Evolutionary conservation across 2,797 vertebrate genomes (phyloP).

Genomic region (Heterohyrax brucei): DNA sequence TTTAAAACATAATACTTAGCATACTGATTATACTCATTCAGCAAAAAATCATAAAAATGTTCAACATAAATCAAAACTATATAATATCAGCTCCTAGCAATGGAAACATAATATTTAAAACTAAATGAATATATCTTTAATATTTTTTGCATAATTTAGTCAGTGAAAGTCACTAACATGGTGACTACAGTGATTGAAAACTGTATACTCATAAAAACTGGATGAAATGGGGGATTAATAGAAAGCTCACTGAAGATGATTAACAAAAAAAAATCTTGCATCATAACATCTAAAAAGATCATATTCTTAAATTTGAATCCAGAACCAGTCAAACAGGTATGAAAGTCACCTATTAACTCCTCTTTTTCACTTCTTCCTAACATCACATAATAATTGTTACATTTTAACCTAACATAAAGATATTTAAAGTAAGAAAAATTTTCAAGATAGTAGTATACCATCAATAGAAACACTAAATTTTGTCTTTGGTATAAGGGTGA

Average conservation of each 20-base stretch:
- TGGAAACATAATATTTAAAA: constrained; percentile 82
- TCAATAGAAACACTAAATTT: constrained; percentile 52
- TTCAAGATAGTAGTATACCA: not conserved
- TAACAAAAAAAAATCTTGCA: constrained; percentile 1
- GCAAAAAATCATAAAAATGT: constrained; percentile 78
- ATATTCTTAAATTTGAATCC: constrained; percentile 65
- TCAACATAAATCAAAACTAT: constrained; percentile 82
- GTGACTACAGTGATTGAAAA: not conserved
- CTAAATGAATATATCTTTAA: constrained; percentile 75
- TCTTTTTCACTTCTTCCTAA: not conserved
- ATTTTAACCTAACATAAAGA: constrained; percentile 41
- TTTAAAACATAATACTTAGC: constrained; percentile 82
- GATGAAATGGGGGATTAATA: constrained; percentile 22
- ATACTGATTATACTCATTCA: constrained; percentile 83
- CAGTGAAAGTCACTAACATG: constrained; percentile 50
- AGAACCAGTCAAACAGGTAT: constrained; percentile 45
- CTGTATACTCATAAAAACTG: constrained; percentile 44
- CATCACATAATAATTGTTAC: not conserved
- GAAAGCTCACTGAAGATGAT: constrained; percentile 11
- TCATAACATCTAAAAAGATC: constrained; percentile 56
- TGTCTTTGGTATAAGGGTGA: constrained; percentile 36
- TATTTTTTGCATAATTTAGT: constrained; percentile 77
- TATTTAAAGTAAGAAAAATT: constrained; percentile 33
- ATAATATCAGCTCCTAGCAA: constrained; percentile 69
- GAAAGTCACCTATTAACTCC: constrained; percentile 47